A percentile compares a stretch with the other conserved stretches of the same genome.
phyloP scores from a whole-genome alignment of 1,140 invertebrate genomes.

The Drosophila ohnishii region DNA sequence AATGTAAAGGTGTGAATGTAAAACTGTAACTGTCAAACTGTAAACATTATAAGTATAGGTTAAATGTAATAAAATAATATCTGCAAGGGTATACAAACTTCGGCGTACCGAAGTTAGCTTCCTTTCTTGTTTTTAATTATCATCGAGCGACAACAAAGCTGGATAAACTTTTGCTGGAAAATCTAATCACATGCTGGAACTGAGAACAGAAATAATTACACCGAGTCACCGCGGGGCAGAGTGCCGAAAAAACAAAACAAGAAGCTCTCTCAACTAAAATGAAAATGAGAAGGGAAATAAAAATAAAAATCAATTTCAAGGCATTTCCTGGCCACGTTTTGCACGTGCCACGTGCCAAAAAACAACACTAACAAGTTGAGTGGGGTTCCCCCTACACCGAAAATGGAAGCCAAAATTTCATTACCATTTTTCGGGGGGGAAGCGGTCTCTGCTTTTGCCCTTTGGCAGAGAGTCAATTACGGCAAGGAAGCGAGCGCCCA shows the following conservation, averaged over 20 bases:
- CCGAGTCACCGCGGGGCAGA: slow-evolving; percentile 10
- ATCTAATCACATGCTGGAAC: slow-evolving; percentile 55
- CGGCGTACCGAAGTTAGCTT: too few relatives aligned
- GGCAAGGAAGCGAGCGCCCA: slow-evolving; percentile 57
- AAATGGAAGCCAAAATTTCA: slow-evolving; percentile 65
- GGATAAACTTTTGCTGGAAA: slow-evolving; percentile 46
- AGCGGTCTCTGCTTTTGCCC: slow-evolving; percentile 37
- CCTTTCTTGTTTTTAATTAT: too few relatives aligned
- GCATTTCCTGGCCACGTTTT: slow-evolving; percentile 50
- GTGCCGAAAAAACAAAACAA: slow-evolving; percentile 15
- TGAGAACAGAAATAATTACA: slow-evolving; percentile 64
- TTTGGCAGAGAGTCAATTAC: slow-evolving; percentile 67
- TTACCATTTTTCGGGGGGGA: slow-evolving; percentile 28
- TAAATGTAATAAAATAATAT: too few relatives aligned
- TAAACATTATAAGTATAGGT: too few relatives aligned
- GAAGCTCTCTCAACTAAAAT: slow-evolving; percentile 53
- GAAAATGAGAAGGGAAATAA: slow-evolving; percentile 72
- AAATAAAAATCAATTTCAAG: slow-evolving; percentile 76
- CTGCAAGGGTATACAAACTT: too few relatives aligned
- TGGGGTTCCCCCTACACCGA: slow-evolving; percentile 32
- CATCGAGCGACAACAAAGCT: slow-evolving; percentile 56
- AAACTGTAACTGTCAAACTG: too few relatives aligned
- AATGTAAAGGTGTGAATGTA: too few relatives aligned
- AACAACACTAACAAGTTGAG: slow-evolving; percentile 50
- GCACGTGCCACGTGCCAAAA: slow-evolving; percentile 68